phyloP scores from a whole-genome alignment of 2,113 vertebrate species.

The Esox niger region DNA sequence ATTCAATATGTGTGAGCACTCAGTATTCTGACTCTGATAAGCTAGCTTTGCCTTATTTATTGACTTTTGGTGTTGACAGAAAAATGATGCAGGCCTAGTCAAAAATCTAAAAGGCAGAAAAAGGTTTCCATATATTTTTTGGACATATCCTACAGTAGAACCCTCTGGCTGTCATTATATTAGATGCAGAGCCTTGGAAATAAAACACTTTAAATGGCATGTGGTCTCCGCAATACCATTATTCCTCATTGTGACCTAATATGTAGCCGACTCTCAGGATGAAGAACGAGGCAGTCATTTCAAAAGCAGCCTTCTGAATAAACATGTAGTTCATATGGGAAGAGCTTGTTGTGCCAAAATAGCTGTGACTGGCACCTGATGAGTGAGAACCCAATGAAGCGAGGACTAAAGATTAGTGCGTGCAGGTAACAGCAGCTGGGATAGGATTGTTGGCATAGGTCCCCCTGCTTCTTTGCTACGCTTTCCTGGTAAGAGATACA shows the following conservation, averaged over 20 bases:
- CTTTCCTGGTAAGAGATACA: background rate
- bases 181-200: background rate
- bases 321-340: background rate
- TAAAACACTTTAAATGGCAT: background rate
- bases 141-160: background rate
- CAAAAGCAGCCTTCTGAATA: background rate
- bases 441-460: too few species aligned
- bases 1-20: too few species aligned
- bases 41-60: too few species aligned
- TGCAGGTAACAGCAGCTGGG: slow-evolving; percentile 13
- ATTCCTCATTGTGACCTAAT: background rate
- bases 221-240: too few species aligned
- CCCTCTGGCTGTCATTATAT: background rate
- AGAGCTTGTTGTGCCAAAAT: background rate
- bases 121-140: too few species aligned
- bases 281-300: too few species aligned
- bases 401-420: background rate
- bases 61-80: background rate
- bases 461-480: background rate
- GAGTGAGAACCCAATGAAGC: slow-evolving; percentile 3
- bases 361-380: background rate
- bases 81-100: background rate
- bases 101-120: background rate
- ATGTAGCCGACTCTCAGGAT: background rate
- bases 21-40: too few species aligned